phyloP scores from a whole-genome alignment of 2,888 invertebrate species.

The Cactoblastis cactorum region DNA sequence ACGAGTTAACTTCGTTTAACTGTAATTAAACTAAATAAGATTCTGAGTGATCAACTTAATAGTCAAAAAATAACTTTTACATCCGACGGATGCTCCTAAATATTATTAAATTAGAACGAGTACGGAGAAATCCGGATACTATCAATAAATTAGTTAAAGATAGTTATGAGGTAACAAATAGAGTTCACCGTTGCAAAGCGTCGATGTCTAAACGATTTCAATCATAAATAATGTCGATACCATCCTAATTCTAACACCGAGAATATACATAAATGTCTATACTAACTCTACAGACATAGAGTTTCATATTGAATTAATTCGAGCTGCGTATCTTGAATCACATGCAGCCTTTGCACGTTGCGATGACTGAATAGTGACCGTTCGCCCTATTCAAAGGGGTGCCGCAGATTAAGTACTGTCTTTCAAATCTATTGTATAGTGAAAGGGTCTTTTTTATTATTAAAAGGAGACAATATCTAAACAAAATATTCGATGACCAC shows the following conservation, averaged over 20 bases:
- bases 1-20: too few species aligned
- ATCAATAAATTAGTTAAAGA: slow-evolving; percentile 6
- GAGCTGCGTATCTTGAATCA: neutral
- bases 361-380: slow-evolving; percentile 42
- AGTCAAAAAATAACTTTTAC: slow-evolving; percentile 9
- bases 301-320: neutral
- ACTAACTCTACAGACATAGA: neutral
- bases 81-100: slow-evolving; percentile 11
- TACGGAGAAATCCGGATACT: slow-evolving; percentile 13
- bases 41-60: too few species aligned
- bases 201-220: neutral
- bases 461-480: slow-evolving; percentile 53
- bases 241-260: neutral
- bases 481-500: slow-evolving; percentile 68
- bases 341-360: neutral
- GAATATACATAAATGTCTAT: neutral
- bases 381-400: slow-evolving; percentile 58
- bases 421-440: slow-evolving; percentile 49
- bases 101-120: slow-evolving; percentile 4
- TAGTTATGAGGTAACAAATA: slow-evolving; percentile 7
- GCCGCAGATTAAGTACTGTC: slow-evolving; percentile 52
- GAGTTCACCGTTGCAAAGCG: slow-evolving; percentile 6
- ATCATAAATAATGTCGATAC: neutral
- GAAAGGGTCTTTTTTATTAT: slow-evolving; percentile 57
- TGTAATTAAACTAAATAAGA: too few species aligned